These are phyloP conservation scores for Ceratosolen fusciceps DNA, from an alignment of 1,140 invertebrate species.

Conservation along the genomic window DNA sequence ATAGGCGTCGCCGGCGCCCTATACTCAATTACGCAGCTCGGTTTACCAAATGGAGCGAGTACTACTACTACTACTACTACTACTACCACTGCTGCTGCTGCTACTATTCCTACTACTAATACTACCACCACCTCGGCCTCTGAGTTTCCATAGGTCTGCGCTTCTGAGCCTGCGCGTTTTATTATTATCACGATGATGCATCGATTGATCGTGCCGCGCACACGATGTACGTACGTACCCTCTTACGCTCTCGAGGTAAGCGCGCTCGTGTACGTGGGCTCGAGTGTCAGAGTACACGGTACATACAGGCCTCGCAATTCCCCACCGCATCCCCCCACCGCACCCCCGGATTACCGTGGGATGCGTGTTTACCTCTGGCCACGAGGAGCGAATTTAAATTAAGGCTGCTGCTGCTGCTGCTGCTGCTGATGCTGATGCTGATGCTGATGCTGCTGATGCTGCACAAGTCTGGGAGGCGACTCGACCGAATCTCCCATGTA, in stretches of 20 bases:
- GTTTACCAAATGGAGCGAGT: constrained; percentile 22
- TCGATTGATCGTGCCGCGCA: constrained; percentile 23
- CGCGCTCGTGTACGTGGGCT: too few species aligned
- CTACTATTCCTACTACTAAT: too few species aligned
- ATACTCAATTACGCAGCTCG: constrained; percentile 10
- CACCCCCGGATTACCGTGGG: background rate
- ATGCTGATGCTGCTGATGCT: background rate
- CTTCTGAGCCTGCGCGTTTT: constrained; percentile 15
- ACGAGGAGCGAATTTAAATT: too few species aligned
- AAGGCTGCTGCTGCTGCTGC: background rate
- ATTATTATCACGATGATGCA: constrained; percentile 23
- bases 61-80: too few species aligned
- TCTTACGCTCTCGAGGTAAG: too few species aligned
- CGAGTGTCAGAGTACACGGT: background rate
- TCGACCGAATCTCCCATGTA: too few species aligned
- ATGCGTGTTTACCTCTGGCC: background rate
- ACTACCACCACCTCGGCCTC: background rate
- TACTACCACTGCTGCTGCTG: too few species aligned
- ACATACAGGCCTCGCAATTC: background rate
- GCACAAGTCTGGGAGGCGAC: background rate
- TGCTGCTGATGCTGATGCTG: background rate
- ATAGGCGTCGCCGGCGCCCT: background rate
- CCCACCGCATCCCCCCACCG: too few species aligned
- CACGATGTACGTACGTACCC: too few species aligned
- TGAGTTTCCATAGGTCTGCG: constrained; percentile 6